Conservation (phyloP, 1,140 invertebrate genomes). For the Drosophila murphyi region DNA sequence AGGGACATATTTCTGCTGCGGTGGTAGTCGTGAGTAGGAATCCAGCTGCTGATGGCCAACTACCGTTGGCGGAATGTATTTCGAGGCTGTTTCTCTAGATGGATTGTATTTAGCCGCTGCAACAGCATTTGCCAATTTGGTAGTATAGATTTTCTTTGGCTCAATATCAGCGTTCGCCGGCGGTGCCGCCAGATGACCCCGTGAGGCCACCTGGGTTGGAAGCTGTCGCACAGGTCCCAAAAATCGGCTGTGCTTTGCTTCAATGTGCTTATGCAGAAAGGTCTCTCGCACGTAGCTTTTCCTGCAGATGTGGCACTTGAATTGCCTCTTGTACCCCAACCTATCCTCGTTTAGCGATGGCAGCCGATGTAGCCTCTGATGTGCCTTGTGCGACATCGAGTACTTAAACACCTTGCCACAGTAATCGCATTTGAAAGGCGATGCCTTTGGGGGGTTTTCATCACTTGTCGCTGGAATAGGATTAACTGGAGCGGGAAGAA, state of each 20-base stretch:
- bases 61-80: slow-evolving; percentile 33
- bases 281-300: slow-evolving; percentile 37
- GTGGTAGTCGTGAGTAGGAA: background rate
- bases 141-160: slow-evolving; percentile 32
- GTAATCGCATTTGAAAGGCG: background rate
- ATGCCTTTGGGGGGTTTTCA: no score
- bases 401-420: background rate
- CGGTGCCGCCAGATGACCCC: no score
- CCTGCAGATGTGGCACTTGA: slow-evolving; percentile 33
- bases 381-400: background rate
- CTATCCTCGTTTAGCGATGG: background rate
- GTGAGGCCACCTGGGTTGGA: no score
- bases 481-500: background rate
- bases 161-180: background rate
- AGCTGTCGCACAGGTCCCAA: background rate
- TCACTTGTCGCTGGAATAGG: background rate
- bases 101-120: slow-evolving; percentile 56
- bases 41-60: background rate
- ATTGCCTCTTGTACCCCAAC: background rate
- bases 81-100: slow-evolving; percentile 29
- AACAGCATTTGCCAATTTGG: slow-evolving; percentile 42
- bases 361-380: background rate
- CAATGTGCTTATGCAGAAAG: slow-evolving; percentile 37
- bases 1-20: slow-evolving; percentile 43
- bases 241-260: slow-evolving; percentile 25